A percentile compares a stretch with the other conserved stretches of the same genome.
These are phyloP conservation scores for Ifrita kowaldi DNA, from an alignment of 2,113 vertebrate species.

Conservation along the genomic window DNA sequence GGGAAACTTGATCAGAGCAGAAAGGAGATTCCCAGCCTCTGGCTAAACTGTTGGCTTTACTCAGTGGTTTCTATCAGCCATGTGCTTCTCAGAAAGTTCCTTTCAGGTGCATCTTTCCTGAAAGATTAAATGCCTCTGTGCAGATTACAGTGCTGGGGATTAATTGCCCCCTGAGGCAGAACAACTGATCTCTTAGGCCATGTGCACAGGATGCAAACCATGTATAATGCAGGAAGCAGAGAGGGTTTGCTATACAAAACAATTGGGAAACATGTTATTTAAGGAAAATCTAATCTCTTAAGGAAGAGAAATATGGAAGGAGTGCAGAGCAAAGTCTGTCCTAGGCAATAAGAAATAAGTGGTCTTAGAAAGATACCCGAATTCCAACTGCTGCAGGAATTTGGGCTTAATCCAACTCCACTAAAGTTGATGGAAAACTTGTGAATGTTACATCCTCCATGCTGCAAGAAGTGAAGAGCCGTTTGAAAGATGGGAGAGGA, in stretches of 20 bases:
- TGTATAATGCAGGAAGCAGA: not conserved
- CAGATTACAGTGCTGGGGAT: conserved; percentile 39
- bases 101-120: conserved; percentile 56
- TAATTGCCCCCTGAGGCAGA: conserved; percentile 53
- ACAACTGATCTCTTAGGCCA: conserved; percentile 3
- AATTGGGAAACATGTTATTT: conserved; percentile 17
- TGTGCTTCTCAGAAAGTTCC: conserved; percentile 28
- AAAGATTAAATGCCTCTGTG: conserved; percentile 57
- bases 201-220: conserved; percentile 14
- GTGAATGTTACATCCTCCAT: not conserved
- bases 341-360: not conserved
- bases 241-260: not conserved
- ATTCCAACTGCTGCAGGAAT: not conserved
- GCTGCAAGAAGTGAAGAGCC: not conserved
- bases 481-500: not conserved
- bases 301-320: not conserved
- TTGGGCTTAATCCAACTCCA: not conserved
- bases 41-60: conserved; percentile 42
- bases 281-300: not conserved
- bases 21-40: conserved; percentile 41
- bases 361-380: not conserved
- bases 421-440: not conserved
- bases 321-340: not conserved
- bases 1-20: conserved; percentile 40
- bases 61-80: not conserved